Evolutionary conservation across 2,888 invertebrate species (phyloP), one percentile per base, ranked within the genome.

Genomic region (Epirrhoe alternata): DNA sequence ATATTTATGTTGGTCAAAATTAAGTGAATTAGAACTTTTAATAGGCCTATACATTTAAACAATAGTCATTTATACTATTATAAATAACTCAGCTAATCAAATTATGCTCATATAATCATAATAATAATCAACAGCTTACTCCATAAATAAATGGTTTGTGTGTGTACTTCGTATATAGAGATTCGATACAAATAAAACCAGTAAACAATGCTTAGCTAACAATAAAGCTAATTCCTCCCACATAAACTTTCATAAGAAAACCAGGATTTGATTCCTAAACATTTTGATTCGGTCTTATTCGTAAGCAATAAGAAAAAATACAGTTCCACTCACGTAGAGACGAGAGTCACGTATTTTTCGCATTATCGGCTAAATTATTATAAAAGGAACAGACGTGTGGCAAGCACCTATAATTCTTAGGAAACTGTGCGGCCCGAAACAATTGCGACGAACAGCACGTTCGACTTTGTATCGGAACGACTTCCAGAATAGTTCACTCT

Each of bases 351-450:
- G 91, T 92, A 92, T 88, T 90, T 90, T 91, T 92, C 90, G 85
- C 90, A 91, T 91, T 91, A 92, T 88, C 88, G 88, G 82, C 85
- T 87, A 88, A 92, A 91, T 92, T 90, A 91, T 92, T 89, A 87
- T 88, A 88, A 88, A 88, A 87, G 88, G 85, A 87, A 87, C 85
- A 86, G 83, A 89, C 88, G 89, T 89, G 84, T 81, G 78, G 86
- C 86, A 82, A 84, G 66, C 62, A 62, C 83, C 84, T 83, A 83
- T 84, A 84, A 84, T 73, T 77, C 78, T 81, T 77, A 71, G 69
- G 77, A 80, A 83, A 81, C 83, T 81, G 76, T 77, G 77, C 72
- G 76, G 68, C 73, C 75, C 69, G 74, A 81, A 84, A 84, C 83
- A 84, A 84, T 82, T 76, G 83, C 75, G 59, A 74, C 76, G 72